A percentile compares a stretch with the other conserved stretches of the same genome.
phyloP scores from a whole-genome alignment of 2,888 invertebrate genomes.

The Plagiodera versicolora region DNA sequence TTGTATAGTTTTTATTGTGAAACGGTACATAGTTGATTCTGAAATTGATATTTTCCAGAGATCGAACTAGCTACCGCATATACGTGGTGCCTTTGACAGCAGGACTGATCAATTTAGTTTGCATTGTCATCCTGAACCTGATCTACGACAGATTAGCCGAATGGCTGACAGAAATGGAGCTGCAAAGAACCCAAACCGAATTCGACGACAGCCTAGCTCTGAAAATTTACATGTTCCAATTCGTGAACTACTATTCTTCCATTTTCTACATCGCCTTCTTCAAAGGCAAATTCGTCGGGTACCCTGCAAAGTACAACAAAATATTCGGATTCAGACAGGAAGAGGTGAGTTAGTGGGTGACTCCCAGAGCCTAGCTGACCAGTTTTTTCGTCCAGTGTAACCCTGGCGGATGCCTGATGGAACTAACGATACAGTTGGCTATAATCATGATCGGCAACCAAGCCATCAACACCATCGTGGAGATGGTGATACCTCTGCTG shows the following conservation, averaged over 20 bases:
- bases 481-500: constrained; percentile 71
- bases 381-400: constrained; percentile 62
- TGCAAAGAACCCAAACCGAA: constrained; percentile 79
- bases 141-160: constrained; percentile 68
- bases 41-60: constrained; percentile 59
- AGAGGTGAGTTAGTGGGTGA: constrained; percentile 57
- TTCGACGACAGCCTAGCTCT: constrained; percentile 84
- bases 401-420: constrained; percentile 83
- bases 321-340: constrained; percentile 72
- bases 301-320: constrained; percentile 75
- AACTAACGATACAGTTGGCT: constrained; percentile 80
- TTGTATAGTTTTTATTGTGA: too few relatives aligned
- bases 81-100: constrained; percentile 75
- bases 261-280: constrained; percentile 83
- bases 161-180: constrained; percentile 72
- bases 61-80: constrained; percentile 60
- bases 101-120: constrained; percentile 73
- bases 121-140: constrained; percentile 75
- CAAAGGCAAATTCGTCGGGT: constrained; percentile 77
- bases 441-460: constrained; percentile 89
- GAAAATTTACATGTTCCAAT: constrained; percentile 86
- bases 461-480: constrained; percentile 73
- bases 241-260: constrained; percentile 87
- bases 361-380: background rate
- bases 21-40: too few relatives aligned